Conservation (phyloP, 2,113 vertebrate genomes). For the Elaphurus davidianus region DNA sequence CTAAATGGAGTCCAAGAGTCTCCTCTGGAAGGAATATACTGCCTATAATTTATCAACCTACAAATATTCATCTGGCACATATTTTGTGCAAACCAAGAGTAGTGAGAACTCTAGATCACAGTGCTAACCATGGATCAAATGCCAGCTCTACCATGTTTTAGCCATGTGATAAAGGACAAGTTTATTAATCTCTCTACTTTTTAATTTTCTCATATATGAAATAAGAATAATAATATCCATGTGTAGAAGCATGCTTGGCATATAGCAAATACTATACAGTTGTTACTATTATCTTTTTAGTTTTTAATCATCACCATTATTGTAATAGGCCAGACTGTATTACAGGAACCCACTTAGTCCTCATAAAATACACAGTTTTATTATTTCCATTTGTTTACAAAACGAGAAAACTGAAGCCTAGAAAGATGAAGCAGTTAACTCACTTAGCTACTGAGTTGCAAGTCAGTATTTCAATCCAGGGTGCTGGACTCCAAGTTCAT, state of each 20-base stretch:
- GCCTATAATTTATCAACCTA: not conserved
- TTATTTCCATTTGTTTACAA: not conserved
- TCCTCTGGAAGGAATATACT: not conserved
- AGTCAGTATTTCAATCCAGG: not conserved
- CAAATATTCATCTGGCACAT: not conserved
- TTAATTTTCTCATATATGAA: not conserved
- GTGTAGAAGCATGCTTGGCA: not conserved
- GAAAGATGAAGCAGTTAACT: not conserved
- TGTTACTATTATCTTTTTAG: not conserved
- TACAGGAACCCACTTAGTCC: not conserved
- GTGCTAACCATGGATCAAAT: not conserved
- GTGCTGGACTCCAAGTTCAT: not conserved
- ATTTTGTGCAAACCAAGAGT: not conserved
- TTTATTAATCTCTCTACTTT: not conserved
- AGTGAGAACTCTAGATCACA: not conserved
- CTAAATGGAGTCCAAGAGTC: not conserved
- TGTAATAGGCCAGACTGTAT: not conserved
- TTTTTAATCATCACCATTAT: not conserved
- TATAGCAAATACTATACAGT: not conserved
- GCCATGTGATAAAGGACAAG: not conserved
- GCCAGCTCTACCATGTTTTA: not conserved
- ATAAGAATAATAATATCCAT: not conserved
- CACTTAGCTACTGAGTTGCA: not conserved
- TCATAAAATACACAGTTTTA: not conserved
- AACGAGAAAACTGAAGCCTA: not conserved